phyloP scores from a whole-genome alignment of 2,888 invertebrate species.

The Odontocolon sp. region DNA sequence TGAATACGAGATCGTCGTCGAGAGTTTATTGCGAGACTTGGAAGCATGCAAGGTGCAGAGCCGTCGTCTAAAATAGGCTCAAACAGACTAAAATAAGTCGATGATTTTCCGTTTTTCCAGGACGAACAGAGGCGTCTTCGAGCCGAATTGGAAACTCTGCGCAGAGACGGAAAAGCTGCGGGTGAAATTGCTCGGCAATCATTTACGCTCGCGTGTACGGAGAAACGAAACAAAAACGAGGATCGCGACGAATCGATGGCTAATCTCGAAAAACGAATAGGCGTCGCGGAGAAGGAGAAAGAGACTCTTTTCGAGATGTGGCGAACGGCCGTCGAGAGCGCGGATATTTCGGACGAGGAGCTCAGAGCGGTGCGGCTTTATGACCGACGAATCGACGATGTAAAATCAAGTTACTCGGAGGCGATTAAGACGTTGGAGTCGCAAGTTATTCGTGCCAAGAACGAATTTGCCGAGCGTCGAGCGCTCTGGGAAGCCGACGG shows the following conservation, averaged over 20 bases:
- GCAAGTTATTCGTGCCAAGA: slow-evolving; percentile 82
- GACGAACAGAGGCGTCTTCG: slow-evolving; percentile 73
- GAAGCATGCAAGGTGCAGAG: slow-evolving; percentile 74
- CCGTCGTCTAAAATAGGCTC: neutral
- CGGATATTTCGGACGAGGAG: slow-evolving; percentile 86
- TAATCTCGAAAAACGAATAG: slow-evolving; percentile 74
- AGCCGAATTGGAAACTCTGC: slow-evolving; percentile 67
- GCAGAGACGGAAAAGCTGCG: slow-evolving; percentile 66
- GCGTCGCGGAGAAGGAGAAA: slow-evolving; percentile 83
- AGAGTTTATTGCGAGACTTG: slow-evolving; percentile 70
- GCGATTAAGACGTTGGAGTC: slow-evolving; percentile 83
- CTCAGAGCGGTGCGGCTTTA: slow-evolving; percentile 76
- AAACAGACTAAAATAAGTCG: neutral
- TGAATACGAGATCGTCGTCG: slow-evolving; percentile 69
- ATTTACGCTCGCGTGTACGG: slow-evolving; percentile 65
- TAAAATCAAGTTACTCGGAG: slow-evolving; percentile 82
- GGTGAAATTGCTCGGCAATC: slow-evolving; percentile 65
- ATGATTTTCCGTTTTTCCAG: neutral
- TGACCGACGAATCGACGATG: slow-evolving; percentile 71
- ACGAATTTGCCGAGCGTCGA: slow-evolving; percentile 79
- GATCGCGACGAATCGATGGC: slow-evolving; percentile 62
- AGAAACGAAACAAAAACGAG: slow-evolving; percentile 58
- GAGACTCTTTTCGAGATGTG: slow-evolving; percentile 85
- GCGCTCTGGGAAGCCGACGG: slow-evolving; percentile 78
- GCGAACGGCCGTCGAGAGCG: slow-evolving; percentile 86